phyloP scores from a whole-genome alignment of 2,113 vertebrate species.

The Pedionomus torquatus region DNA sequence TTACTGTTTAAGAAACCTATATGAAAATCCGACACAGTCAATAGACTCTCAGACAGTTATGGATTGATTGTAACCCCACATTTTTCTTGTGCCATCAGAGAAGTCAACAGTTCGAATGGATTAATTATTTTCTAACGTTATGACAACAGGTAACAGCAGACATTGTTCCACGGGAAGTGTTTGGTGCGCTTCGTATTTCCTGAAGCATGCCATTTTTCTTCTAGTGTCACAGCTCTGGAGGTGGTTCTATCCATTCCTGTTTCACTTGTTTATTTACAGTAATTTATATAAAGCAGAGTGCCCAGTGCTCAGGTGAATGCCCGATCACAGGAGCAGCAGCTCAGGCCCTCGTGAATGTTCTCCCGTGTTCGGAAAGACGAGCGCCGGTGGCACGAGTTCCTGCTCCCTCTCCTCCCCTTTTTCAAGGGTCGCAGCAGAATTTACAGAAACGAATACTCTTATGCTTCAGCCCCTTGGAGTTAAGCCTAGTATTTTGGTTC shows the following conservation, averaged over 20 bases:
- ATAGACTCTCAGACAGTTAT: neutral
- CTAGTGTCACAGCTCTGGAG: neutral
- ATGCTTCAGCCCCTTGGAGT: neutral
- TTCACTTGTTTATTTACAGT: neutral
- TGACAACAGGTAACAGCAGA: neutral
- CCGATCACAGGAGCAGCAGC: neutral
- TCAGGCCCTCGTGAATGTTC: neutral
- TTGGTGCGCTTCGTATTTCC: neutral
- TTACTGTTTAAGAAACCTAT: conserved; percentile 21
- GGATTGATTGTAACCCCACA: neutral
- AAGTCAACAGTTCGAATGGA: neutral
- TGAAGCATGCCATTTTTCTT: neutral
- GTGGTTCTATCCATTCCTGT: neutral
- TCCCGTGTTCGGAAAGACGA: neutral
- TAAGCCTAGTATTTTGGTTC: neutral
- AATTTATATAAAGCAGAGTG: neutral
- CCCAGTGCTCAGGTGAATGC: neutral
- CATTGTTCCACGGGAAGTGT: neutral
- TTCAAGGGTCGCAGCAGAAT: neutral
- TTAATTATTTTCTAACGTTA: neutral
- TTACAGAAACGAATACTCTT: neutral
- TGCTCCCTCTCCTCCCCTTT: neutral
- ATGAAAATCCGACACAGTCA: conserved; percentile 28
- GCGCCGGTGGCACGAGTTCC: neutral
- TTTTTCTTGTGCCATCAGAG: neutral